A percentile compares a stretch with the other conserved stretches of the same genome.
These are phyloP conservation scores for Aquatica leii DNA, from an alignment of 2,888 invertebrate genomes.

Conservation along the genomic window DNA sequence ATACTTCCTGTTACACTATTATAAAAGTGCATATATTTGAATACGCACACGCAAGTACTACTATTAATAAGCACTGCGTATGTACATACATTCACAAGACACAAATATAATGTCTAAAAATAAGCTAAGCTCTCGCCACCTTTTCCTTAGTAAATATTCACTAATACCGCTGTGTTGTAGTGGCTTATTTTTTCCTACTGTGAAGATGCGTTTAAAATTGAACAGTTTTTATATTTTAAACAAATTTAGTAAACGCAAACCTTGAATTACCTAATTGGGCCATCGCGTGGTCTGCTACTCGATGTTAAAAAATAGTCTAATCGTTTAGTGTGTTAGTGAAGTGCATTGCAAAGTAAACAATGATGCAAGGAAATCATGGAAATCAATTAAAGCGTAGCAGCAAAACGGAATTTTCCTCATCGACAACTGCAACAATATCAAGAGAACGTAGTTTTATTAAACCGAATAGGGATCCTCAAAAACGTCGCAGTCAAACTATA, in stretches of 20 bases:
- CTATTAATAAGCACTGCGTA: slow-evolving; percentile 51
- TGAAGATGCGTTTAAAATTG: not conserved
- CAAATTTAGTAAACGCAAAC: slow-evolving; percentile 44
- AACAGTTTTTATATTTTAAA: slow-evolving; percentile 16
- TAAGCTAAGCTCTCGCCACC: slow-evolving; percentile 42
- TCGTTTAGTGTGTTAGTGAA: slow-evolving; percentile 29
- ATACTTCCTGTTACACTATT: slow-evolving; percentile 5
- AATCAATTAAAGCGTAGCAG: slow-evolving; percentile 53
- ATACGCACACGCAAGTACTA: slow-evolving; percentile 31
- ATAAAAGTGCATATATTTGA: slow-evolving; percentile 11
- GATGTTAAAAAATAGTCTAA: slow-evolving; percentile 43
- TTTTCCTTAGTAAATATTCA: slow-evolving; percentile 24
- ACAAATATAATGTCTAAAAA: slow-evolving; percentile 54
- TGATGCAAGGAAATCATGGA: slow-evolving; percentile 31
- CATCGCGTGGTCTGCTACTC: slow-evolving; percentile 54
- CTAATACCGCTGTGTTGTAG: not conserved
- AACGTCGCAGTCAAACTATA: slow-evolving; percentile 78
- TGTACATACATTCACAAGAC: slow-evolving; percentile 47
- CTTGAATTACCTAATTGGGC: slow-evolving; percentile 55
- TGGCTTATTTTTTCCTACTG: not conserved
- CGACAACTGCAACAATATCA: slow-evolving; percentile 63
- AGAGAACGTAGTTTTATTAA: slow-evolving; percentile 77
- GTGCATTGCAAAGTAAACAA: slow-evolving; percentile 19
- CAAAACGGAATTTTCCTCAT: slow-evolving; percentile 64
- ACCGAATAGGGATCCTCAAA: slow-evolving; percentile 64